Evolutionary conservation across 2,797 vertebrate genomes (phyloP).

Genomic region (Spheniscus humboldti): DNA sequence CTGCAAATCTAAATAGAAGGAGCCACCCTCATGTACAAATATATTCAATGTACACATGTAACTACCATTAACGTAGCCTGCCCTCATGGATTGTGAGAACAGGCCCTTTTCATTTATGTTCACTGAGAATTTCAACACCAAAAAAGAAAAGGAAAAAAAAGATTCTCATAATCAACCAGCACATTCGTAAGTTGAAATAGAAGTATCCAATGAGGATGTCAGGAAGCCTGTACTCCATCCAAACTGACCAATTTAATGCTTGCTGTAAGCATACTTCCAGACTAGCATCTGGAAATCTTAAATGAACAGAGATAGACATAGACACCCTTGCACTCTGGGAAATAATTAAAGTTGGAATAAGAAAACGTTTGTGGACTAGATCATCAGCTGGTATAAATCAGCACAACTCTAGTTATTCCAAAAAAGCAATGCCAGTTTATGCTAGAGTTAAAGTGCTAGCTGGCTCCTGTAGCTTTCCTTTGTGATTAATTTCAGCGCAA

Average conservation of each 20-base stretch:
- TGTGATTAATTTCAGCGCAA: constrained; percentile 52
- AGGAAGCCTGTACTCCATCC: constrained; percentile 17
- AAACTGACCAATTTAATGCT: constrained; percentile 36
- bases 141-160: neutral
- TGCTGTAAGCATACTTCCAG: constrained; percentile 20
- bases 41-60: neutral
- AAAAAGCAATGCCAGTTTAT: constrained; percentile 49
- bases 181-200: neutral
- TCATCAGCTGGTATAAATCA: constrained; percentile 59
- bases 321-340: constrained; percentile 33
- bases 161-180: neutral
- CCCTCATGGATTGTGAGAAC: neutral
- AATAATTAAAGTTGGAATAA: constrained; percentile 44
- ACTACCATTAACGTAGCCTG: neutral
- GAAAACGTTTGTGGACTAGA: constrained; percentile 29
- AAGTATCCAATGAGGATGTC: neutral
- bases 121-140: neutral
- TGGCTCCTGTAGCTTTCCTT: constrained; percentile 47
- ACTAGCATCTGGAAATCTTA: constrained; percentile 58
- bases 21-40: neutral
- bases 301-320: constrained; percentile 41
- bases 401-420: neutral
- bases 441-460: constrained; percentile 3
- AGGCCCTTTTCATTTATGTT: neutral
- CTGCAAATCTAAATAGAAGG: constrained; percentile 16